Evolutionary conservation across 2,113 vertebrate genomes (phyloP).

Genomic region (Aix galericulata): DNA sequence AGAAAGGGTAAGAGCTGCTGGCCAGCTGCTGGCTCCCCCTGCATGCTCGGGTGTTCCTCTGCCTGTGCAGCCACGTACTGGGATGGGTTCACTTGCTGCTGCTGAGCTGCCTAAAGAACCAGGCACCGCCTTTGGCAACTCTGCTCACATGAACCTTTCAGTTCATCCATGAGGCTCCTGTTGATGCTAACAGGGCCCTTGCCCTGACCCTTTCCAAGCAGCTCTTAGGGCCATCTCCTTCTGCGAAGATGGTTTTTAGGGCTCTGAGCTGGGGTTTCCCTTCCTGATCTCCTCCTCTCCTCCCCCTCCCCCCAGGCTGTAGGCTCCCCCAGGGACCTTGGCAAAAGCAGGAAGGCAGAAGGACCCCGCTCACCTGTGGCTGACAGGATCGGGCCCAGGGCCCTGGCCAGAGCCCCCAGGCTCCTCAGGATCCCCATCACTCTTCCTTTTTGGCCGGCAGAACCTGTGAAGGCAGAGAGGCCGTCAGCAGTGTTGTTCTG

Average conservation of each 20-base stretch:
- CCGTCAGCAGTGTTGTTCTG: rapidly evolving
- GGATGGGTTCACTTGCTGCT: rapidly evolving
- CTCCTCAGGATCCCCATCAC: constrained; percentile 96
- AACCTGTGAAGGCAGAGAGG: constrained; percentile 73
- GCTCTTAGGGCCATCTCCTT: not conserved
- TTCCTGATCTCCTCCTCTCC: not conserved
- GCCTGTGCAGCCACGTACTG: rapidly evolving
- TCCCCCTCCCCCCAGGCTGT: rapidly evolving
- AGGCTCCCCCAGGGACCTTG: rapidly evolving
- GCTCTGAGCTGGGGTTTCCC: rapidly evolving
- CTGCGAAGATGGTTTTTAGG: not conserved
- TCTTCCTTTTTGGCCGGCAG: constrained; percentile 87
- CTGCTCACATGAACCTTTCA: not conserved
- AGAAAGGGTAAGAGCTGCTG: not conserved
- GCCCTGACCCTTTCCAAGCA: not conserved
- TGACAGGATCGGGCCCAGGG: constrained; percentile 86
- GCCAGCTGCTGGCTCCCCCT: not conserved
- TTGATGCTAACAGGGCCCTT: rapidly evolving
- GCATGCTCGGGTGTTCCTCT: rapidly evolving
- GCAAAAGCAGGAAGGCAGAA: not conserved
- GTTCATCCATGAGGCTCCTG: rapidly evolving
- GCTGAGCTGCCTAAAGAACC: too few relatives aligned
- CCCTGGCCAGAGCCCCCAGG: constrained; percentile 91
- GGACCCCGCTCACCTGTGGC: constrained; percentile 81
- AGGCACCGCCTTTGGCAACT: not conserved